Base-by-base conservation (phyloP, 2,888 invertebrate genomes). In the Gastracanthus pulcherrimus region DNA sequence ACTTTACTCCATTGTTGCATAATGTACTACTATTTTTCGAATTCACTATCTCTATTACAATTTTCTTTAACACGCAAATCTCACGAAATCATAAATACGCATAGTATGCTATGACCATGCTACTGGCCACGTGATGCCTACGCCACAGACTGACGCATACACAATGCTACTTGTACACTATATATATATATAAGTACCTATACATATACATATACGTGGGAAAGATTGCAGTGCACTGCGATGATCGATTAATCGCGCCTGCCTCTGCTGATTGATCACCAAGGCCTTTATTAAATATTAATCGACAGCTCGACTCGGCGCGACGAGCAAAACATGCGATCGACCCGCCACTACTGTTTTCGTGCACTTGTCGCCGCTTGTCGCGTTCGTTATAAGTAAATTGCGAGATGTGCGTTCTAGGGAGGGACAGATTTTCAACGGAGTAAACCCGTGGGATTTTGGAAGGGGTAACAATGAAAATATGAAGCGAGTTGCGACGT, bases 241-340 rank as follows among this genome's bases (percentile, higher is more conserved):
- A 16, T 83, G 84, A 85, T 84, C 86, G 86, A 86, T 86, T 83
- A 81, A 82, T 82, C 82, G 75, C 48, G 62, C 16, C 69, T 3
- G 26, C 67, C 31, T 34, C 81, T 55, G n/a, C 45, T 80, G 75
- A 80, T 80, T 80, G 75, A 80, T 80, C 60, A 48, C 51, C 80
- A 75, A 80, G 83, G 74, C 78, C 79, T 83, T 86, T 80, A 83
- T 84, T n/a, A n/a, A n/a, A n/a, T n/a, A n/a, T n/a, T 85, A 85
- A 87, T 87, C 84, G 82, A 83, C 26, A n/a, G n/a, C n/a, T n/a
- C n/a, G 80, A 72, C 81, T 80, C 79, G 81, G 16, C 71, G 36
- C 45, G 29, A 0, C 31, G 31, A n/a, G n/a, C n/a, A n/a, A n/a
- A n/a, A n/a, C n/a, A n/a, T n/a, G 19, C 69, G 19, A 34, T 19